Base-by-base conservation (phyloP, 2,888 invertebrate genomes). In the Thalpophila matura region DNA sequence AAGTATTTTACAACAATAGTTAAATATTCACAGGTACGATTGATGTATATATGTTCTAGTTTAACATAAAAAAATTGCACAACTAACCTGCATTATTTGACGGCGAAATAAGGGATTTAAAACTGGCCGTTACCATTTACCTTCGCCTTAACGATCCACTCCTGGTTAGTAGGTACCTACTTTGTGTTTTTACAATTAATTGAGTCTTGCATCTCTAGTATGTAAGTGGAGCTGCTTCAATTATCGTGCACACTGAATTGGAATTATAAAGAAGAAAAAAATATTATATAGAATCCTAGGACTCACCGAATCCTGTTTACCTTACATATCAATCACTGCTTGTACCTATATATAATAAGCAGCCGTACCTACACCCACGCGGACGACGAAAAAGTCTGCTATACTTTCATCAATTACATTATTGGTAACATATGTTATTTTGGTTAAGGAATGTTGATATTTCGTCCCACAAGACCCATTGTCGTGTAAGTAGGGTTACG, bases 401-500 rank as follows among this genome's bases (percentile, higher is more conserved):
- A 45, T 20, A 45, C 43, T 66, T 49, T 57, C 57, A 43, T 38
- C 64, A 57, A 66, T 65, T 57, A 65, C 49, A 22, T 66, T 57
- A 55, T 53, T 53, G 42, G 50, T 47, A 43, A 49, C 50, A 49
- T 42, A 54, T 56, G 54, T 57, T 66, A 63, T 66, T 55, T 64
- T 45, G 53, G 43, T 47, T 62, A 56, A 63, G 50, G 56, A 63
- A 68, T 55, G 57, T 67, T 64, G 56, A 65, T 65, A 65, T 66
- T 66, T 72, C 29, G 50, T 65, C 64, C 64, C 62, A 62, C 46
- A 62, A 56, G 67, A 57, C 46, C 62, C 77, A 74, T 74, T 74
- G 69, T 76, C 56, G 51, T 59, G 49, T 72, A 71, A 71, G 66
- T 67, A 67, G 59, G 66, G 64, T 64, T 71, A 65, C 64, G 61